Evolutionary conservation across 2,888 invertebrate genomes (phyloP).

Genomic region (Geotrupes spiniger): DNA sequence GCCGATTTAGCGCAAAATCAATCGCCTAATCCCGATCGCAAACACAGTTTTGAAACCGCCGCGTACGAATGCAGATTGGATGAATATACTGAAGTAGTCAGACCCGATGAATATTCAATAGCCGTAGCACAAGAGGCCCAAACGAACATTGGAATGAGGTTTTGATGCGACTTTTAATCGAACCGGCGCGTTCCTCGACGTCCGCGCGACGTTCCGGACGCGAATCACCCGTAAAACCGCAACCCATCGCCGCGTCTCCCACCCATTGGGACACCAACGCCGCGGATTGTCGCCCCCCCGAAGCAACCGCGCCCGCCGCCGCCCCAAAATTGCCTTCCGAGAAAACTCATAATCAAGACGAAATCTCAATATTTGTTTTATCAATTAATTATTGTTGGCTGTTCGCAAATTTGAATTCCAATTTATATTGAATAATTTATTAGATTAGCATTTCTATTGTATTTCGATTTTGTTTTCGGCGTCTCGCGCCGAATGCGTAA

Average conservation of each 20-base stretch:
- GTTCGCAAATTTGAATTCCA: constrained; percentile 41
- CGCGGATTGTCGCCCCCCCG: too few relatives aligned
- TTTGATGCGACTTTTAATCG: not conserved
- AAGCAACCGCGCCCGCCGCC: too few relatives aligned
- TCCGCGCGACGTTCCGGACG: too few relatives aligned
- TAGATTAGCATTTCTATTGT: constrained; percentile 45
- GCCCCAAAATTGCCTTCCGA: too few relatives aligned
- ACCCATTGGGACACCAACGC: too few relatives aligned
- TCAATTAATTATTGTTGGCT: constrained; percentile 46
- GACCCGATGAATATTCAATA: constrained; percentile 6
- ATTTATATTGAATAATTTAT: constrained; percentile 44
- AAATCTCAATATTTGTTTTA: constrained; percentile 43
- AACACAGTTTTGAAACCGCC: constrained; percentile 3
- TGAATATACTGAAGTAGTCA: constrained; percentile 6
- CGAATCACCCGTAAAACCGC: too few relatives aligned
- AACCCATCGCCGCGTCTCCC: too few relatives aligned
- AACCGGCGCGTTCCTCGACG: too few relatives aligned
- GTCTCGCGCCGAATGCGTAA: constrained; percentile 1
- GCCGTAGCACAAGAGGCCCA: constrained; percentile 1
- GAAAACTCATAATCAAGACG: constrained; percentile 1
- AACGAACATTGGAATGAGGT: constrained; percentile 4
- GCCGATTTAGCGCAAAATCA: too few relatives aligned
- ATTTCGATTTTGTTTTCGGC: constrained; percentile 35
- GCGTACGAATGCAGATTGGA: constrained; percentile 4
- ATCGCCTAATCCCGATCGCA: not conserved